Base-by-base conservation (phyloP, 2,113 vertebrate genomes). In the Gobius niger region DNA sequence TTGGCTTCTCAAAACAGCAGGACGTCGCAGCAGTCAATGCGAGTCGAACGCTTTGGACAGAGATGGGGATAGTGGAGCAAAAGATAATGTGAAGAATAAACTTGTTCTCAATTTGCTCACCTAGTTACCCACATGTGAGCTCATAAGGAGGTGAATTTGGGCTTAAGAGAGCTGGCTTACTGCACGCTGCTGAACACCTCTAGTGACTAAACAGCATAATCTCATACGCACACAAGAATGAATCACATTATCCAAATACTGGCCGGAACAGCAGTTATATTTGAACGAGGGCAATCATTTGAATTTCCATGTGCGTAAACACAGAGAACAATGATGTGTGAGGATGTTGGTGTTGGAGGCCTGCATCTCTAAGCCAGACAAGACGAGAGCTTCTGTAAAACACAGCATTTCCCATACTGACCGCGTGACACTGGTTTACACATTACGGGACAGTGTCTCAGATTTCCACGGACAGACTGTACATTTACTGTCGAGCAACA, bases 331-430 rank as follows among this genome's bases (percentile, higher is more conserved):
- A 52, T 50, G 56, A 41, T 77, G 78, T 86, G 75, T 68, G 67
- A 80, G 70, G 68, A 63, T 3, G 67, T 13, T 50, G 49, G 47
- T 56, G 47, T 46, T 47, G 67, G 78, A 84, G 67, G 79, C 65
- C 75, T 78, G 61, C 63, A 18, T 87, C 77, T 84, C 75, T 80
- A 81, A 84, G 74, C 24, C 24, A 34, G 24, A 34, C 24, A 82
- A 81, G 85, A 87, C 85, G 83, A 86, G 70, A 41, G 76, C 68
- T 78, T 84, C 81, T 85, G 81, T 79, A 86, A 81, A 87, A 80
- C 75, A 24, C 34, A 69, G 54, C 67, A 66, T 71, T 63, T 68
- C 69, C 70, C 65, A 44, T 49, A 60, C 69, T 40, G 41, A 65
- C 72, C 42, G 11, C 44, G n/a, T 6, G 42, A 42, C 47, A 6